A percentile compares a stretch with the other conserved stretches of the same genome.
phyloP scores from a whole-genome alignment of 2,113 vertebrate species.

The Rhombomys opimus region DNA sequence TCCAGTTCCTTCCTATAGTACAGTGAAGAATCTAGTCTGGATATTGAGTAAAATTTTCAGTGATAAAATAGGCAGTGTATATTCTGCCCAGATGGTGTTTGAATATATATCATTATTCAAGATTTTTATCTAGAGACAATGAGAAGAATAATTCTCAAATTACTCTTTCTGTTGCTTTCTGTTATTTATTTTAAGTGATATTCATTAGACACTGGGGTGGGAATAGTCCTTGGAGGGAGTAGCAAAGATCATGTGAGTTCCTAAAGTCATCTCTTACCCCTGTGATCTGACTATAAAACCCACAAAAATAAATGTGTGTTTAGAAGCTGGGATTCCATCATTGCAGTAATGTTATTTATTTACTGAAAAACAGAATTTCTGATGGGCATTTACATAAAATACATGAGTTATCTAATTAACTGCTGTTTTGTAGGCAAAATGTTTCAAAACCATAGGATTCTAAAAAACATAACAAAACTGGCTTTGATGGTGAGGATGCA shows the following conservation, averaged over 20 bases:
- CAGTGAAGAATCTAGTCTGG: neutral
- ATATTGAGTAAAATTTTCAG: constrained; percentile 36
- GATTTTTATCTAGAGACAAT: constrained; percentile 1
- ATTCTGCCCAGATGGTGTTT: neutral
- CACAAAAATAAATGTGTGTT: constrained; percentile 36
- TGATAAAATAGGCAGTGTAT: neutral
- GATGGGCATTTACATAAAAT: constrained; percentile 40
- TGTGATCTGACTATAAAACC: neutral
- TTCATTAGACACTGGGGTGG: neutral
- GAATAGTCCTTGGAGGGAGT: neutral
- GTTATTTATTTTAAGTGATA: constrained; percentile 14
- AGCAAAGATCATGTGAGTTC: neutral
- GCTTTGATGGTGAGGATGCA: neutral
- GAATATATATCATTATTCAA: constrained; percentile 37
- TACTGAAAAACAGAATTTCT: constrained; percentile 48
- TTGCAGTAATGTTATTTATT: constrained; percentile 31
- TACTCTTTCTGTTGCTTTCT: neutral
- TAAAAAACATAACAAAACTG: neutral
- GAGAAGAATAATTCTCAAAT: constrained; percentile 33
- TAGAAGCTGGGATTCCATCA: neutral
- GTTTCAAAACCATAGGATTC: constrained; percentile 34
- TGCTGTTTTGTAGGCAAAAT: constrained; percentile 35
- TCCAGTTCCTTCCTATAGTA: neutral
- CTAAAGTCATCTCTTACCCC: neutral
- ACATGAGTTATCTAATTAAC: constrained; percentile 25